Evolutionary conservation across 2,113 vertebrate species (phyloP).

Genomic region (Ciconia boyciana): DNA sequence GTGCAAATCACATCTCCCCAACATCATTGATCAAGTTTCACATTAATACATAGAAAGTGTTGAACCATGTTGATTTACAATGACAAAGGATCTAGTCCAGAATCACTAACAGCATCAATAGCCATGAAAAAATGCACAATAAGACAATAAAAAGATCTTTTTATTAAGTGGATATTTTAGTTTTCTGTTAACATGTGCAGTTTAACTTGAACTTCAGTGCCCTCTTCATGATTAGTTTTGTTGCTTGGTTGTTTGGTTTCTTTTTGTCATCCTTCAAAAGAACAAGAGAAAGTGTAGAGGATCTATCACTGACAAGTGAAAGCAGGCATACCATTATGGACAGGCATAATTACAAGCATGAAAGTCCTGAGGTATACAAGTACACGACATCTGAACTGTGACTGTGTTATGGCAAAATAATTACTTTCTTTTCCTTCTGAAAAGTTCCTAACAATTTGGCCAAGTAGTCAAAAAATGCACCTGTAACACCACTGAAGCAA

Average conservation of each 20-base stretch:
- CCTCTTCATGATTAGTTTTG: not conserved
- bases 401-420: not conserved
- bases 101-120: not conserved
- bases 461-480: not conserved
- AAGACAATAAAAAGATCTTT: not conserved
- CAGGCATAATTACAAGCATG: not conserved
- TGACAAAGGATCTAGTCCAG: not conserved
- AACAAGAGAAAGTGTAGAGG: not conserved
- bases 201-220: not conserved
- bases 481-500: not conserved
- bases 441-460: not conserved
- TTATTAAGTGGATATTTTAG: not conserved
- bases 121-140: not conserved
- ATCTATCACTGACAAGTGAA: not conserved
- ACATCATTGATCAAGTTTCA: not conserved
- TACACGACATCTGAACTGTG: not conserved
- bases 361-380: not conserved
- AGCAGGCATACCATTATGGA: not conserved
- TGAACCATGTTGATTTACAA: not conserved
- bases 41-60: not conserved
- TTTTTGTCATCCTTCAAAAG: not conserved
- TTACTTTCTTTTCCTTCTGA: not conserved
- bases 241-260: not conserved
- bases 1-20: not conserved
- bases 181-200: not conserved